Base-by-base conservation (phyloP, 2,113 vertebrate genomes). In the Cyanistes caeruleus region DNA sequence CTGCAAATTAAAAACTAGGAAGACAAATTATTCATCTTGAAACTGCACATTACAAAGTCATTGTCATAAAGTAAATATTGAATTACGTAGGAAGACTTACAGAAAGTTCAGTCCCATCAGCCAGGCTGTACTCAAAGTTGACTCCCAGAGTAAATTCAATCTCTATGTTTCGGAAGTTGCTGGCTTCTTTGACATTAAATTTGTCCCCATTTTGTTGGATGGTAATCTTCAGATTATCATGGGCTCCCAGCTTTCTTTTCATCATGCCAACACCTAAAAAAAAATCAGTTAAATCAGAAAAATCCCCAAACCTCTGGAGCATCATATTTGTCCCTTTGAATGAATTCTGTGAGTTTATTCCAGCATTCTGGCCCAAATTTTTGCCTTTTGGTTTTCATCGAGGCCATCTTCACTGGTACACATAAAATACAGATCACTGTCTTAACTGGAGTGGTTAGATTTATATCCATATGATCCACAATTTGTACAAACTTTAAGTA, bases 211-310 rank as follows among this genome's bases (percentile, higher is more conserved):
- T 98, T 95, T 99, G 99, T 33, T 98, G 97, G 63, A 99, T 98
- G 77, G 33, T 98, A 81, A 99, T 15, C 89, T 99, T 99, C 95
- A 99, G 95, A 62, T 99, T 99, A 87, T 99, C 99, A 11, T 99
- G 99, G 81, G 98, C 97, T 3, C 98, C 99, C 87, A 99, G 94
- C 72, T 99, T 99, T 60, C 99, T 98, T 85, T 99, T 99, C 97
- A 99, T 53, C 11, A 99, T 0, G 25, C 98, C 99, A 64, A 99
- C 0, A 39, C 99, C 99, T 99, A 81, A 15, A 62, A 15, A 60
- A 90, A 97, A 73, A 23, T 20, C 28, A 55, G 19, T 77, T 64
- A 60, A 89, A 69, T 68, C 55, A 86, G 48, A 15, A 67, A 62
- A 23, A 43, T 0, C 3, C 17, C 22, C 31, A 55, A 44, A 44